Base-by-base conservation (phyloP, 2,888 invertebrate species). In the Ophion ellenae region DNA sequence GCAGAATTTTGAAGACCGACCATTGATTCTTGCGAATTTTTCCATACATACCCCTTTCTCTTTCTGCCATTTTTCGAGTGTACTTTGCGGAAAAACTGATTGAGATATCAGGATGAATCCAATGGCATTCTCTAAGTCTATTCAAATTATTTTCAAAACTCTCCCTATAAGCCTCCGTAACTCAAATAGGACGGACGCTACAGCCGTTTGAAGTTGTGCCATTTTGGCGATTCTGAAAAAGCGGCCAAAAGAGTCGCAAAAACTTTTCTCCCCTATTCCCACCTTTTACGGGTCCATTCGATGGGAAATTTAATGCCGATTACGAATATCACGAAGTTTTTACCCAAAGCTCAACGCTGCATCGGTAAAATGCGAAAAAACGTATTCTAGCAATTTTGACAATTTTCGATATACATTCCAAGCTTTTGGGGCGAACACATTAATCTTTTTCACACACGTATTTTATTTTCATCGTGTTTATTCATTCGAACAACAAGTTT, bases 401-500 rank as follows among this genome's bases (percentile, higher is more conserved):
- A 14, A 17, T 17, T 53, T 53, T 53, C 11, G 5, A 40, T 40
- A 2, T 40, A 67, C 20, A 40, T 20, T 4, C 28, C 5, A 20
- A 40, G 40, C 5, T 9, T 7, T 6, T 57, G 5, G 1, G 57
- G 28, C 17, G 9, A 32, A 36, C 17, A 28, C 24, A 57, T 57
- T 14, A 32, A 32, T 71, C 2, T 32, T 14, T 69, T 10, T 67
- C 57, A 69, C n/a, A 40, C 2, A 6, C 40, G 20, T 5, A 3
- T 63, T 45, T 74, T 28, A 2, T 74, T 24, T 36, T 36, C 9
- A 32, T 81, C 20, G 20, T 78, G 36, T 79, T 84, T 81, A 81
- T 83, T 87, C 67, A 81, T 80, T 82, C 47, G n/a, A 28, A 81
- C 59, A 28, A 81, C 59, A 53, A 53, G 17, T 80, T 75, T 84